A percentile compares a stretch with the other conserved stretches of the same genome.
Conservation (phyloP, 2,888 invertebrate genomes). For the Eilema sororculum region DNA sequence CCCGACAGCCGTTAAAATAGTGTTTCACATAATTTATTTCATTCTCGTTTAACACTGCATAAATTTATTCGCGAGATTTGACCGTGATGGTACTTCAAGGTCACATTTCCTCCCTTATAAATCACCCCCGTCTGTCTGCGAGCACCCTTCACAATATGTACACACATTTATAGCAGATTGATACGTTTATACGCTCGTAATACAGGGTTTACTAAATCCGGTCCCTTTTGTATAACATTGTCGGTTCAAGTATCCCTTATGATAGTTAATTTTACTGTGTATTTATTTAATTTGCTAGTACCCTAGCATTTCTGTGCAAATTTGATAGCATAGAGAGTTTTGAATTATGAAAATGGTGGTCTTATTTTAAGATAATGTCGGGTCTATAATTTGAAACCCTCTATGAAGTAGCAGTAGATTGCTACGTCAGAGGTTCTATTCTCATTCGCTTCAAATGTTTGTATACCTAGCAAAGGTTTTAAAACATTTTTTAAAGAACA, state of each 20-base stretch:
- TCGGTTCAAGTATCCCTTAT: background rate
- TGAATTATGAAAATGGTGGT: too few relatives aligned
- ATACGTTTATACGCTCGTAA: background rate
- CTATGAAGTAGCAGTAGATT: too few relatives aligned
- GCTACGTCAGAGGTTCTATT: too few relatives aligned
- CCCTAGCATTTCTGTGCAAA: too few relatives aligned
- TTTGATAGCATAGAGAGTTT: too few relatives aligned
- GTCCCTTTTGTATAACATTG: background rate
- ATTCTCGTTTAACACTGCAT: background rate
- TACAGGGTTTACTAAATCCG: background rate
- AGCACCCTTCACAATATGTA: conserved; percentile 15
- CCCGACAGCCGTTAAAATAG: too few relatives aligned
- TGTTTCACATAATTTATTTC: background rate
- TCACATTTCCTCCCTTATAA: conserved; percentile 13
- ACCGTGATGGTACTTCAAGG: background rate
- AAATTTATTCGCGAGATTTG: conserved; percentile 2
- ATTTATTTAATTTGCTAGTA: background rate
- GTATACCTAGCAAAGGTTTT: too few relatives aligned
- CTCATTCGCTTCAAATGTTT: too few relatives aligned
- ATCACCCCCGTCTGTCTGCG: conserved; percentile 13
- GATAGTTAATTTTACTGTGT: background rate
- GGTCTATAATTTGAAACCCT: too few relatives aligned
- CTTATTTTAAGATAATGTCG: too few relatives aligned
- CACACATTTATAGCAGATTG: background rate
- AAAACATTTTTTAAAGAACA: too few relatives aligned